phyloP scores from a whole-genome alignment of 1,140 invertebrate genomes.

The Maconellicoccus hirsutus region DNA sequence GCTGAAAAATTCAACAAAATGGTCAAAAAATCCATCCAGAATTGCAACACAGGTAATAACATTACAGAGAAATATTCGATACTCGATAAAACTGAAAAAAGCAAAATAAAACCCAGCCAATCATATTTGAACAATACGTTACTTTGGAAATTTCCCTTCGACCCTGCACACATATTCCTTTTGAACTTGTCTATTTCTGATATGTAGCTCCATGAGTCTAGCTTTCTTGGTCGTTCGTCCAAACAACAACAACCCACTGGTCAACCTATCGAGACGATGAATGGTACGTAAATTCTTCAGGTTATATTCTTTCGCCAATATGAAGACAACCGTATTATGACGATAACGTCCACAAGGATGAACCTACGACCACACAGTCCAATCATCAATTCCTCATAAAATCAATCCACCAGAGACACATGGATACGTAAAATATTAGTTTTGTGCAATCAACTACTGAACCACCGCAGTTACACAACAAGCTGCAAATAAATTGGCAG shows the following conservation, averaged over 20 bases:
- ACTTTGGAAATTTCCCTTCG: slow-evolving; percentile 83
- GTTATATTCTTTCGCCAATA: slow-evolving; percentile 91
- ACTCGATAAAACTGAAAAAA: background rate
- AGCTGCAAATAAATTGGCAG: background rate
- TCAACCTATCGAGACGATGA: slow-evolving; percentile 80
- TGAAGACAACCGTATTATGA: slow-evolving; percentile 92
- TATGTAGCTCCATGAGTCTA: slow-evolving; percentile 85
- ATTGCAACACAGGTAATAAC: too few relatives aligned
- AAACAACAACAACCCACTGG: slow-evolving; percentile 87
- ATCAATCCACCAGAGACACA: too few relatives aligned
- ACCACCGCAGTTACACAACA: too few relatives aligned
- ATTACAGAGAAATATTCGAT: too few relatives aligned
- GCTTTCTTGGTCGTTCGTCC: slow-evolving; percentile 85
- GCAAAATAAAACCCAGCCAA: too few relatives aligned
- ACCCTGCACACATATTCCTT: slow-evolving; percentile 97
- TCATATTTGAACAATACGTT: too few relatives aligned
- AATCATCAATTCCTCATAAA: too few relatives aligned
- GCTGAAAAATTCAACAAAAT: slow-evolving; percentile 44
- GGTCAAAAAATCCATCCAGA: too few relatives aligned
- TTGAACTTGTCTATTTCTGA: slow-evolving; percentile 72
- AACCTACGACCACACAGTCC: slow-evolving; percentile 44
- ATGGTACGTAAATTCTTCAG: slow-evolving; percentile 87
- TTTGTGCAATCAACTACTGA: too few relatives aligned
- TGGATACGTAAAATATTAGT: too few relatives aligned
- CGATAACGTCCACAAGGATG: slow-evolving; percentile 94